Conservation (phyloP, 1,140 invertebrate species). For the Holcopasites calliopsidis region DNA sequence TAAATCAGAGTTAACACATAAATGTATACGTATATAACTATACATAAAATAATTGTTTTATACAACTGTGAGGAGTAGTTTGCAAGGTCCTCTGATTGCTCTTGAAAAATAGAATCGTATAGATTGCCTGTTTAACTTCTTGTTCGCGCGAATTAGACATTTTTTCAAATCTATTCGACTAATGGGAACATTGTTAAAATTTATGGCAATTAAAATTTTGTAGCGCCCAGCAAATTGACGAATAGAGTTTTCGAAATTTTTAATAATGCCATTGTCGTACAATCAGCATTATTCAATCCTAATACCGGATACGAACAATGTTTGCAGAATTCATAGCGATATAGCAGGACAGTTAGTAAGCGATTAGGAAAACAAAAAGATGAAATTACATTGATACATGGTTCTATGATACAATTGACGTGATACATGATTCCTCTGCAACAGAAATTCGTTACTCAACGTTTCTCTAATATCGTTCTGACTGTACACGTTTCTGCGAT, state of each 20-base stretch:
- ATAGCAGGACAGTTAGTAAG: conserved; percentile 22
- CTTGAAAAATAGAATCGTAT: conserved; percentile 23
- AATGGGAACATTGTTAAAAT: conserved; percentile 14
- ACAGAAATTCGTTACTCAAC: conserved; percentile 51
- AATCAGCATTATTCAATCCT: conserved; percentile 16
- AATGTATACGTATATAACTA: conserved; percentile 39
- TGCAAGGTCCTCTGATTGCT: conserved; percentile 26
- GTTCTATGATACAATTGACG: too few species aligned
- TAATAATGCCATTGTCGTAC: conserved; percentile 14
- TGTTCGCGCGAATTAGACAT: not conserved
- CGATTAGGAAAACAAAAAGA: conserved; percentile 1
- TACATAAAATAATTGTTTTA: conserved; percentile 45
- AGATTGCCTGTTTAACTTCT: conserved; percentile 20
- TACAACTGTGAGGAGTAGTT: conserved; percentile 26
- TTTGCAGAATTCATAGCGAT: conserved; percentile 23
- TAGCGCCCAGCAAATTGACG: conserved; percentile 6
- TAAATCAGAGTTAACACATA: conserved; percentile 43
- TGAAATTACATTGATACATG: conserved; percentile 9
- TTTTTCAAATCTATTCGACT: conserved; percentile 36
- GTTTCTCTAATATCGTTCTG: conserved; percentile 48
- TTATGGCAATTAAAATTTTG: conserved; percentile 23
- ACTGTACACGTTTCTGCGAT: conserved; percentile 56
- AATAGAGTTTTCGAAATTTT: conserved; percentile 19
- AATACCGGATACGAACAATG: conserved; percentile 29
- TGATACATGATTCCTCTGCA: conserved; percentile 40